Evolutionary conservation across 2,888 invertebrate species (phyloP), one percentile per base, ranked within the genome.

Genomic region (Embidobia sp.): DNA sequence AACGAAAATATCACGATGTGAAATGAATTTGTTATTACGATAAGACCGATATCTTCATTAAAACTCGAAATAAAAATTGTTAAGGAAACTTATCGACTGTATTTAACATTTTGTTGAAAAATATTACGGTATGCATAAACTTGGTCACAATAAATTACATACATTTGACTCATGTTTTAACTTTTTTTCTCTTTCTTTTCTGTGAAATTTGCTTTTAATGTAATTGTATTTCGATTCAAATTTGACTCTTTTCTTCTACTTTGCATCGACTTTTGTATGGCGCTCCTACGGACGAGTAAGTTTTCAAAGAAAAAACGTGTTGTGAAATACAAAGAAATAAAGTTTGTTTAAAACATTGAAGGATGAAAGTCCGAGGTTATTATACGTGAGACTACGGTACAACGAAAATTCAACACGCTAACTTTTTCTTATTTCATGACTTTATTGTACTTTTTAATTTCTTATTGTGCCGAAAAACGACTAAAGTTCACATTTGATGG

Each of bases 291-390:
- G 40, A 63, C 53, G 49, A 48, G 18, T 37, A 69, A 69, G 31
- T 69, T 59, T 66, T 55, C 3, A 18, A 16, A 29, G 35, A 57
- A 57, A 69, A 59, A 69, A 55, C 57, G 57, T 57, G 67, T 67
- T 29, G 27, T 15, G 49, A 69, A 59, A 69, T 35, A 59, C 44
- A 66, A 46, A 69, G 69, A 59, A 48, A 42, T 42, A 59, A 49
- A 69, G 69, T 69, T 69, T 57, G 57, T 57, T 49, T 69, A 57
- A 57, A 57, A 57, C 46, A 48, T 29, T 15, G 57, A 49, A 42
- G 57, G 37, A 59, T 59, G 42, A 49, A 49, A 59, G 57, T 59
- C 55, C 44, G 19, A 18, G 26, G 55, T 67, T 69, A 59, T 69
- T 69, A 59, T 59, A 57, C 57, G 69, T 40, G 26, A 29, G 18